These are phyloP conservation scores for Electrona antarctica DNA, from an alignment of 2,113 vertebrate species.

Conservation along the genomic window DNA sequence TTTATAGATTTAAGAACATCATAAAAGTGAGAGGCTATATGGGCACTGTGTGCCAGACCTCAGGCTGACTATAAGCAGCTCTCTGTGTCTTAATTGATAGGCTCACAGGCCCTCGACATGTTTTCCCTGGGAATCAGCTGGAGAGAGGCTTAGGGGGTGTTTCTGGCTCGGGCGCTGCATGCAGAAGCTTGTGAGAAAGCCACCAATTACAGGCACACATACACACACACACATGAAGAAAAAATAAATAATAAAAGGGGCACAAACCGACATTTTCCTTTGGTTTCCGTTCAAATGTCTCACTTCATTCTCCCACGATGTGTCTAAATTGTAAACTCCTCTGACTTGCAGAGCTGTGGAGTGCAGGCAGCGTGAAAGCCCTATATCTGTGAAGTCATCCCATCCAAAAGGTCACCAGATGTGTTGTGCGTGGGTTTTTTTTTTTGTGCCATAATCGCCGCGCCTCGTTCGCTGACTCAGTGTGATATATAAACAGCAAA, in stretches of 20 bases:
- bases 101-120: slow-evolving; percentile 46
- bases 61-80: slow-evolving; percentile 50
- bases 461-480: slow-evolving; percentile 22
- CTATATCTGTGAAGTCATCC: neutral
- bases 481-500: slow-evolving; percentile 1
- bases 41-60: slow-evolving; percentile 59
- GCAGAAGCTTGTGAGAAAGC: slow-evolving; percentile 55
- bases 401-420: slow-evolving; percentile 9
- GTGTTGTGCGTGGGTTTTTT: neutral
- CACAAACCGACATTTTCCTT: slow-evolving; percentile 30
- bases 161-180: slow-evolving; percentile 57
- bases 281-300: slow-evolving; percentile 48
- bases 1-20: slow-evolving; percentile 66
- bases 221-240: too few species aligned
- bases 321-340: neutral
- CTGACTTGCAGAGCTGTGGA: slow-evolving; percentile 30
- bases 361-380: neutral
- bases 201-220: slow-evolving; percentile 46
- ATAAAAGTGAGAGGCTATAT: slow-evolving; percentile 45
- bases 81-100: slow-evolving; percentile 67
- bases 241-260: slow-evolving; percentile 13
- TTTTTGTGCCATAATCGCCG: neutral
- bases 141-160: slow-evolving; percentile 60
- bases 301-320: neutral
- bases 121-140: slow-evolving; percentile 64